Evolutionary conservation across 1,140 invertebrate genomes (phyloP).

Genomic region (Reticulitermes speratus): DNA sequence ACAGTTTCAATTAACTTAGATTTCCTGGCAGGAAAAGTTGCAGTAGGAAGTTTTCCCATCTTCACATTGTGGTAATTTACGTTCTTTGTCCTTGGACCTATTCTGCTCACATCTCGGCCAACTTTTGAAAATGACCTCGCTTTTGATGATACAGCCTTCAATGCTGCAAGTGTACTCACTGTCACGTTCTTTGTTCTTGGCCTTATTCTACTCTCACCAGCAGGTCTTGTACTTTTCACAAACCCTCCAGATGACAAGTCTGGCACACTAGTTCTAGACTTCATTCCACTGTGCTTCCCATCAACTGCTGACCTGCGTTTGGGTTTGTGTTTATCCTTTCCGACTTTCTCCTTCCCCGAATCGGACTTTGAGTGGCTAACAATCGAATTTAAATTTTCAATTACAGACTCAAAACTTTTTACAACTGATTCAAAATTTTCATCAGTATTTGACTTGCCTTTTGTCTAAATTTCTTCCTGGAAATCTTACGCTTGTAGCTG

Average conservation of each 20-base stretch:
- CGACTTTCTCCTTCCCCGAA: conserved; percentile 45
- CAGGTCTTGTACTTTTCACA: conserved; percentile 38
- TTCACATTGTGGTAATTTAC: conserved; percentile 60
- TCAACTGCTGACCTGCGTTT: conserved; percentile 39
- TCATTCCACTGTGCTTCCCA: conserved; percentile 42
- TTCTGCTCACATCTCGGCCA: conserved; percentile 51
- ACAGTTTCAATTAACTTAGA: conserved; percentile 34
- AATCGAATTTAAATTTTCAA: conserved; percentile 56
- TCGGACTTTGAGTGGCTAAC: conserved; percentile 45
- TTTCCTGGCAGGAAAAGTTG: conserved; percentile 48
- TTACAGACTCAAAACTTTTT: conserved; percentile 54
- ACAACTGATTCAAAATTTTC: conserved; percentile 50
- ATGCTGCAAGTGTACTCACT: conserved; percentile 41
- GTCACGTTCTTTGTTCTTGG: conserved; percentile 38
- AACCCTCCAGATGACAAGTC: conserved; percentile 48
- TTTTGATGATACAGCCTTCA: conserved; percentile 33
- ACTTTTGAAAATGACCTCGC: conserved; percentile 39
- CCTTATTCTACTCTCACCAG: conserved; percentile 22
- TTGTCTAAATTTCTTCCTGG: conserved; percentile 36
- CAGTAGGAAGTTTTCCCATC: conserved; percentile 47
- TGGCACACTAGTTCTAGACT: conserved; percentile 56
- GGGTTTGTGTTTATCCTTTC: conserved; percentile 34
- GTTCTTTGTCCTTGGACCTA: conserved; percentile 61
- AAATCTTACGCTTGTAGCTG: conserved; percentile 46
- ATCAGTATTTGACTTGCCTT: conserved; percentile 28